Conservation (phyloP, 1,140 invertebrate genomes). For the Amyelois transitella region DNA sequence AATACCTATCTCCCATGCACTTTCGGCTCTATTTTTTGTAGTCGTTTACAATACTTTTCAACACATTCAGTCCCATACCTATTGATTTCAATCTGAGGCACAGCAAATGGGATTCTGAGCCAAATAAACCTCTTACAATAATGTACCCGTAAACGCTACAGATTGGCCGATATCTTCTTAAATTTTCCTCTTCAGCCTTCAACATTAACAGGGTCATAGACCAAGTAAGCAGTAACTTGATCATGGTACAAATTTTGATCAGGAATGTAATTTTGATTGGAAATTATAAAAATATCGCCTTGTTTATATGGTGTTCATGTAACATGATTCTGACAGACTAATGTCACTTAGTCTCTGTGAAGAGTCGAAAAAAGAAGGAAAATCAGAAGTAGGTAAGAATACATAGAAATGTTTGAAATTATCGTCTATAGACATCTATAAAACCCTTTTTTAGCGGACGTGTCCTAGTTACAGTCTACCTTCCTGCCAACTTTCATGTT, state of each 20-base stretch:
- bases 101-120: slow-evolving; percentile 35
- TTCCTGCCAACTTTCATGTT: too few species aligned
- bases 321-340: neutral
- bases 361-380: too few species aligned
- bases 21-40: neutral
- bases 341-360: too few species aligned
- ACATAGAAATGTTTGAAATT: too few species aligned
- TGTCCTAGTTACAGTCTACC: too few species aligned
- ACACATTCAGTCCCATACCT: slow-evolving; percentile 26
- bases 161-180: slow-evolving; percentile 11
- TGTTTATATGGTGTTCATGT: too few species aligned
- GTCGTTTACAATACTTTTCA: too few species aligned
- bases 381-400: too few species aligned
- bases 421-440: too few species aligned
- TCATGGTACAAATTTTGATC: neutral
- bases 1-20: too few species aligned
- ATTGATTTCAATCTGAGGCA: slow-evolving; percentile 39
- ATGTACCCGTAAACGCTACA: slow-evolving; percentile 40
- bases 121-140: slow-evolving; percentile 39
- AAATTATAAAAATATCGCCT: too few species aligned
- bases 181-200: neutral
- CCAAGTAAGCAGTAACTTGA: neutral
- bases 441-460: too few species aligned
- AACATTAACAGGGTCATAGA: neutral
- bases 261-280: neutral